Base-by-base conservation (phyloP, 2,888 invertebrate genomes). In the Eilema sororculum region DNA sequence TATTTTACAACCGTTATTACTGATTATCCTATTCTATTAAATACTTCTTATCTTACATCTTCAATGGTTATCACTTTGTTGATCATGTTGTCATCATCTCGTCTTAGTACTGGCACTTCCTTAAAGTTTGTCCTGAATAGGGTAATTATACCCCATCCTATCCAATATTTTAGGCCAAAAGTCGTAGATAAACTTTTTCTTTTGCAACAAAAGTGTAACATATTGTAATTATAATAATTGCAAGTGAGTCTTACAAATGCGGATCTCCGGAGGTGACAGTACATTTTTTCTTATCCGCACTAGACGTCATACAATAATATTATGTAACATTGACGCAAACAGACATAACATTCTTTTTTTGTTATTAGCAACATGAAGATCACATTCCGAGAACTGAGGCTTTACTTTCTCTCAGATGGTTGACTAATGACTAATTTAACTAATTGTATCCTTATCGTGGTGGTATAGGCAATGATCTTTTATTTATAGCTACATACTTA, bases 261-360 rank as follows among this genome's bases (percentile, higher is more conserved):
- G 79, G 78, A 81, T 78, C 79, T 79, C 78, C 77, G 76, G 74
- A 75, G 74, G 79, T 75, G 77, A 77, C 78, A 80, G 79, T 78
- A 82, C 77, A 73, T 75, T 79, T 75, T 46, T 65, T 67, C 67
- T 56, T 70, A 59, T 52, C 67, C 30, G 33, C 61, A 69, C 13
- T 57, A 25, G 52, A 61, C 41, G 52, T 65, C 46, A 63, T 57
- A 52, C 25, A 65, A 56, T 52, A 85, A 52, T 57, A 71, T 81
- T 90, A 93, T 86, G 89, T 91, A 93, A 92, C 82, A 85, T 74
- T 87, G 88, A 88, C 88, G 88, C 84, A 85, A 81, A 82, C 84
- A 83, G 64, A 85, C 79, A 84, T 41, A 87, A 86, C 85, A 82
- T 79, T 79, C 78, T 81, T 80, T 85, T 89, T 84, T 86, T 87